These are phyloP conservation scores for Meda fulgida DNA, from an alignment of 2,797 vertebrate genomes.

Conservation along the genomic window DNA sequence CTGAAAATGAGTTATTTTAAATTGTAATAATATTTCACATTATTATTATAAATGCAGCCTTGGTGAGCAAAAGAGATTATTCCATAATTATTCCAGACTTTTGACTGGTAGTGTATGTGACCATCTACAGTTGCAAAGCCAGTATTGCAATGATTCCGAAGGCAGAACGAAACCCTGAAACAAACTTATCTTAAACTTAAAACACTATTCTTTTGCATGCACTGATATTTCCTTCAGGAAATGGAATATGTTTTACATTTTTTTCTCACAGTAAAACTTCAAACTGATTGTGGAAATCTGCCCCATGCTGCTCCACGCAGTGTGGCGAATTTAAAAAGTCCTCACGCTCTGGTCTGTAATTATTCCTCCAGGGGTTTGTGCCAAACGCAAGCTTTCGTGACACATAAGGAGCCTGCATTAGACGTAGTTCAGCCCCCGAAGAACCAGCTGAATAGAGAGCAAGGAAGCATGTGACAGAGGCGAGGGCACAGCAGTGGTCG, in stretches of 20 bases:
- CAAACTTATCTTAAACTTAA: background rate
- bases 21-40: background rate
- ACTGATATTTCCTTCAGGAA: background rate
- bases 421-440: constrained; percentile 54
- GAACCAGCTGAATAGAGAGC: background rate
- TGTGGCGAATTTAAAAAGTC: constrained; percentile 66
- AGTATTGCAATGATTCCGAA: background rate
- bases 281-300: constrained; percentile 64
- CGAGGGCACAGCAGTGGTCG: background rate
- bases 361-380: constrained; percentile 63
- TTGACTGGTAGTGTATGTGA: background rate
- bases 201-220: background rate
- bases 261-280: constrained; percentile 50
- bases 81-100: background rate
- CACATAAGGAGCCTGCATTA: constrained; percentile 51
- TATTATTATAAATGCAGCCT: background rate
- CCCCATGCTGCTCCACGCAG: constrained; percentile 60
- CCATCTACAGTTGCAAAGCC: background rate
- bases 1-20: background rate
- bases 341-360: constrained; percentile 63
- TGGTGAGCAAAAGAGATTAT: background rate
- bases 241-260: background rate
- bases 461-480: constrained; percentile 1
- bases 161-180: background rate
- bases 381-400: constrained; percentile 48